phyloP scores from a whole-genome alignment of 2,797 vertebrate species.

The Acestrorhynchus altus region DNA sequence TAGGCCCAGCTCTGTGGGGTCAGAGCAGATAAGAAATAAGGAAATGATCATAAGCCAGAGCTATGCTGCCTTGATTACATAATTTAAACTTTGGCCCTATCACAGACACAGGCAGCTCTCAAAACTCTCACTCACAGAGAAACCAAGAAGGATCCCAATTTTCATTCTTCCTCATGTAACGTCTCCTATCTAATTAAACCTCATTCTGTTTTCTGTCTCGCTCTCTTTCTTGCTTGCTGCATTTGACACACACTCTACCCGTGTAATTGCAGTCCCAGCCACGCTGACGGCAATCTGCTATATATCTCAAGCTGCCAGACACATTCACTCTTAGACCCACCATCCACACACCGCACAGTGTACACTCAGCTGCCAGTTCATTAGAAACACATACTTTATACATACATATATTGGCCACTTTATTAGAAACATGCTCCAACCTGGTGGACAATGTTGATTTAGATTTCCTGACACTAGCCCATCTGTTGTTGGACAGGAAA shows the following conservation, averaged over 20 bases:
- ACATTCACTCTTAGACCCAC: not conserved
- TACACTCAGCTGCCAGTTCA: not conserved
- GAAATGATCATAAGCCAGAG: slow-evolving; percentile 35
- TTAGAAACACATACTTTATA: not conserved
- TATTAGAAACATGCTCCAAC: no score
- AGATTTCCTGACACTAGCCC: not conserved
- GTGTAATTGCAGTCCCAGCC: slow-evolving; percentile 20
- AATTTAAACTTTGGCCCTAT: slow-evolving; percentile 10
- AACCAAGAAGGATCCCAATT: not conserved
- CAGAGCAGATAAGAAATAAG: slow-evolving; percentile 23
- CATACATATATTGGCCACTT: not conserved
- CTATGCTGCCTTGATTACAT: slow-evolving; percentile 16
- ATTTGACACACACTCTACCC: slow-evolving; percentile 10
- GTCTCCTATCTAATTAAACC: slow-evolving; percentile 36
- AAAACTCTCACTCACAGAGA: slow-evolving; percentile 24
- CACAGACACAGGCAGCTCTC: slow-evolving; percentile 18
- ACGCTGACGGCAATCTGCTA: slow-evolving; percentile 9
- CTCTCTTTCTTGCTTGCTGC: not conserved
- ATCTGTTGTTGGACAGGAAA: not conserved
- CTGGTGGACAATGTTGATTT: no score
- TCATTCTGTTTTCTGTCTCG: not conserved
- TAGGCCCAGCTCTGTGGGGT: slow-evolving; percentile 12
- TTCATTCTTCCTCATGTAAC: not conserved
- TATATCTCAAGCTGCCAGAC: slow-evolving; percentile 26
- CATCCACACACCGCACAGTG: not conserved